These are phyloP conservation scores for Drosophila bipectinata DNA, from an alignment of 1,140 invertebrate genomes.

Conservation along the genomic window DNA sequence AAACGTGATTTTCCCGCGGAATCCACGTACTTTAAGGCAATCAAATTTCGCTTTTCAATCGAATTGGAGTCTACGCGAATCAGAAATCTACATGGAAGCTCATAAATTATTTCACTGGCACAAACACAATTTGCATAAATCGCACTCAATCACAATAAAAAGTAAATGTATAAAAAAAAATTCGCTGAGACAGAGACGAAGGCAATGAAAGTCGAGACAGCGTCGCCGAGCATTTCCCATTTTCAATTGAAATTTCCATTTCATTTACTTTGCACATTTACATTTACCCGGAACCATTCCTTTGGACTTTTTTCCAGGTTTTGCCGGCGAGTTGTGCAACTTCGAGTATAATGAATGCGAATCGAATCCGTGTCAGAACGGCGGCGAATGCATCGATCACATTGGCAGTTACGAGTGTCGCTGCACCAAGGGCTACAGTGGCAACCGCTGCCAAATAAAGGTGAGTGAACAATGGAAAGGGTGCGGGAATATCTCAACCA, in stretches of 20 bases:
- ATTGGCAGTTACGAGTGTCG: slow-evolving; percentile 91
- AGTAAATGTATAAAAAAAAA: slow-evolving; percentile 47
- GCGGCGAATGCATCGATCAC: slow-evolving; percentile 91
- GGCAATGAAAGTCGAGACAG: slow-evolving; percentile 24
- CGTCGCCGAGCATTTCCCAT: slow-evolving; percentile 27
- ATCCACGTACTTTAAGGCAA: slow-evolving; percentile 27
- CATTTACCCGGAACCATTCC: slow-evolving; percentile 53
- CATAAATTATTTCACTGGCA: slow-evolving; percentile 78
- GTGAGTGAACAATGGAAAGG: slow-evolving; percentile 75
- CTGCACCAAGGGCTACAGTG: slow-evolving; percentile 91
- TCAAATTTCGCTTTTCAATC: slow-evolving; percentile 33
- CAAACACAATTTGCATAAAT: slow-evolving; percentile 79
- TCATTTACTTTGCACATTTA: slow-evolving; percentile 79
- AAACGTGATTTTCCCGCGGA: slow-evolving; percentile 2
- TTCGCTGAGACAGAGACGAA: slow-evolving; percentile 17
- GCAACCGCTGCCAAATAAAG: slow-evolving; percentile 89
- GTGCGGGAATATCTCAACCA: background rate
- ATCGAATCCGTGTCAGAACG: slow-evolving; percentile 93
- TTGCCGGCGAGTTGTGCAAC: slow-evolving; percentile 90
- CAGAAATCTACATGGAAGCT: slow-evolving; percentile 57
- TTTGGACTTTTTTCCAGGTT: slow-evolving; percentile 84
- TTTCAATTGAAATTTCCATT: slow-evolving; percentile 71
- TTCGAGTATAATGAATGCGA: slow-evolving; percentile 94
- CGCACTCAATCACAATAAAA: slow-evolving; percentile 64
- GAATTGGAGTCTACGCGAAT: slow-evolving; percentile 40